Evolutionary conservation across 2,888 invertebrate species (phyloP).

Genomic region (Cerastis rubricosa): DNA sequence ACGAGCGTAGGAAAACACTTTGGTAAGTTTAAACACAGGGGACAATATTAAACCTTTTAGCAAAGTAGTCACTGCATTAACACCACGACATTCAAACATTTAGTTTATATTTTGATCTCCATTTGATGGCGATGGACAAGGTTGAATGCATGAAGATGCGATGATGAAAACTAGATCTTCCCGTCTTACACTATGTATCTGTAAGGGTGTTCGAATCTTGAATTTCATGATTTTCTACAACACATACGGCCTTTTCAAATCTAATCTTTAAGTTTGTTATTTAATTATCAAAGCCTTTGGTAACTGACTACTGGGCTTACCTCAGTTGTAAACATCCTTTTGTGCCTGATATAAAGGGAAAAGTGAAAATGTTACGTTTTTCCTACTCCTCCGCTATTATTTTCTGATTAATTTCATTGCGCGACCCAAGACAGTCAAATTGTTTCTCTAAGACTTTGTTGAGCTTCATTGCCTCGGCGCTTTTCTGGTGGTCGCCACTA

Average conservation of each 20-base stretch:
- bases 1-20: conserved; percentile 15
- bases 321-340: too few relatives aligned
- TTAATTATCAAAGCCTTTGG: neutral
- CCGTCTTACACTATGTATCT: neutral
- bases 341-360: too few relatives aligned
- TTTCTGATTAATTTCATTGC: too few relatives aligned
- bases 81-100: neutral
- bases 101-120: neutral
- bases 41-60: conserved; percentile 51
- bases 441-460: too few relatives aligned
- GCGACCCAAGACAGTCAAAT: too few relatives aligned
- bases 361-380: too few relatives aligned
- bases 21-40: conserved; percentile 18
- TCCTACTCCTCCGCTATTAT: too few relatives aligned
- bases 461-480: too few relatives aligned
- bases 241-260: neutral
- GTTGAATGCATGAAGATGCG: neutral
- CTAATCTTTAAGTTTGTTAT: neutral
- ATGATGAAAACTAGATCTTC: neutral
- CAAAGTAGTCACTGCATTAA: conserved; percentile 10
- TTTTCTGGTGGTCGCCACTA: too few relatives aligned
- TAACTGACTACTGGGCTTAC: too few relatives aligned
- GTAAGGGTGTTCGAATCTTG: neutral
- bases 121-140: neutral
- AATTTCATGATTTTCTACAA: neutral